These are phyloP conservation scores for Drosophila yooni DNA, from an alignment of 2,888 invertebrate species.

Conservation along the genomic window DNA sequence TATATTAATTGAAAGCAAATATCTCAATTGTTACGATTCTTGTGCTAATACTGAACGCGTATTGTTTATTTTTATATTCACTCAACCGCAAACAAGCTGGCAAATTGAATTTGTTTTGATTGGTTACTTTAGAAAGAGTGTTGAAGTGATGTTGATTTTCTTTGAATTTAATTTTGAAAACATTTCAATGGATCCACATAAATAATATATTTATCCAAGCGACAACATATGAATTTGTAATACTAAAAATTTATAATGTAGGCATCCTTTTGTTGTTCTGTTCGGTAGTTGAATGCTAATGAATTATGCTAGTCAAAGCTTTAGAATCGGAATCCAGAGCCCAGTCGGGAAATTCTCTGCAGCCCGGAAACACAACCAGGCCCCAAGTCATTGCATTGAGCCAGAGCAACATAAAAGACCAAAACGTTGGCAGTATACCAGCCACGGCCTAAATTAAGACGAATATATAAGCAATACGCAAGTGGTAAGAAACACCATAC, in stretches of 20 bases:
- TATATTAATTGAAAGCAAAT: slow-evolving; percentile 60
- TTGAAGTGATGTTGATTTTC: not conserved
- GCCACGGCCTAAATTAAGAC: slow-evolving; percentile 36
- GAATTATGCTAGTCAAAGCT: not conserved
- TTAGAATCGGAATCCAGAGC: not conserved
- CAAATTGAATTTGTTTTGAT: slow-evolving; percentile 1
- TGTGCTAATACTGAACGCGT: slow-evolving; percentile 6
- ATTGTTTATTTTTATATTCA: not conserved
- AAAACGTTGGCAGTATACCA: slow-evolving; percentile 62
- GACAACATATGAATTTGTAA: not conserved
- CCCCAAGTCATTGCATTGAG: slow-evolving; percentile 47
- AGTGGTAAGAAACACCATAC: slow-evolving; percentile 82
- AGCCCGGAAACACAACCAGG: slow-evolving; percentile 47
- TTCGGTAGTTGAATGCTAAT: not conserved
- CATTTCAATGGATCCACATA: not conserved
- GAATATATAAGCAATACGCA: not conserved
- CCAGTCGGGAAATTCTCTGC: slow-evolving; percentile 45
- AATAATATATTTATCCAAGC: not conserved
- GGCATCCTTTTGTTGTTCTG: not conserved
- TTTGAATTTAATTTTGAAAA: not conserved
- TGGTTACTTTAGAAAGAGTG: not conserved
- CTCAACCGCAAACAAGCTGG: not conserved
- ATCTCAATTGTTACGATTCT: slow-evolving; percentile 24
- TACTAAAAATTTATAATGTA: not conserved
- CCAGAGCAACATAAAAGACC: slow-evolving; percentile 15